phyloP scores from a whole-genome alignment of 2,888 invertebrate genomes.

The Amiota communis region DNA sequence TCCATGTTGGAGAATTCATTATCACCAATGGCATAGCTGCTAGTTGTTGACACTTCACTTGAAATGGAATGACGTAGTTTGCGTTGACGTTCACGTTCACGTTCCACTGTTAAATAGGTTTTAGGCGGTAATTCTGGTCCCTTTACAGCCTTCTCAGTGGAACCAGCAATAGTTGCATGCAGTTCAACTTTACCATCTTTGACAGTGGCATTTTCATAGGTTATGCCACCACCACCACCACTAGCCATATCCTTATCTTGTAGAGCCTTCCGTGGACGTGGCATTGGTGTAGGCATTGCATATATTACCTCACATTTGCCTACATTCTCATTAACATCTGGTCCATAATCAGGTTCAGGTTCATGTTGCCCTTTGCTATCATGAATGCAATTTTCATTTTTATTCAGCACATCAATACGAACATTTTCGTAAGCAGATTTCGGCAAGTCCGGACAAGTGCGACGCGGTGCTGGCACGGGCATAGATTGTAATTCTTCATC shows the following conservation, averaged over 20 bases:
- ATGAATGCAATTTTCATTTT: conserved; percentile 45
- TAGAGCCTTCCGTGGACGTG: conserved; percentile 62
- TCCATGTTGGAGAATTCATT: conserved; percentile 44
- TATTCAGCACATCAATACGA: conserved; percentile 62
- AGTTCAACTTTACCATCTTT: neutral
- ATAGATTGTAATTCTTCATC: conserved; percentile 43
- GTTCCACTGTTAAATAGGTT: conserved; percentile 49
- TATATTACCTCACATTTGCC: conserved; percentile 46
- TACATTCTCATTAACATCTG: conserved; percentile 67
- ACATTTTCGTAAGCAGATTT: conserved; percentile 71
- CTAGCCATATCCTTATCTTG: conserved; percentile 46
- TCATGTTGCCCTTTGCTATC: neutral
- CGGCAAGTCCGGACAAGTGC: conserved; percentile 63
- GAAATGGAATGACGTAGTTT: conserved; percentile 61
- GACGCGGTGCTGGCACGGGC: conserved; percentile 71
- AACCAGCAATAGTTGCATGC: neutral
- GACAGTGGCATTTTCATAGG: conserved; percentile 45
- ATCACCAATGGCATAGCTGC: conserved; percentile 48
- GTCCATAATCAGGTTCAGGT: conserved; percentile 60
- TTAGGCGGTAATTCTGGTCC: conserved; percentile 63
- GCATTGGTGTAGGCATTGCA: conserved; percentile 68
- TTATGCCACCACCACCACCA: conserved; percentile 31
- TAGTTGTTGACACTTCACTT: conserved; percentile 64
- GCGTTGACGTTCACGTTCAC: conserved; percentile 38
- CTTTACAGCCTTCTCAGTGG: conserved; percentile 34